phyloP scores from a whole-genome alignment of 1,140 invertebrate genomes.

The Piezodorus guildinii region DNA sequence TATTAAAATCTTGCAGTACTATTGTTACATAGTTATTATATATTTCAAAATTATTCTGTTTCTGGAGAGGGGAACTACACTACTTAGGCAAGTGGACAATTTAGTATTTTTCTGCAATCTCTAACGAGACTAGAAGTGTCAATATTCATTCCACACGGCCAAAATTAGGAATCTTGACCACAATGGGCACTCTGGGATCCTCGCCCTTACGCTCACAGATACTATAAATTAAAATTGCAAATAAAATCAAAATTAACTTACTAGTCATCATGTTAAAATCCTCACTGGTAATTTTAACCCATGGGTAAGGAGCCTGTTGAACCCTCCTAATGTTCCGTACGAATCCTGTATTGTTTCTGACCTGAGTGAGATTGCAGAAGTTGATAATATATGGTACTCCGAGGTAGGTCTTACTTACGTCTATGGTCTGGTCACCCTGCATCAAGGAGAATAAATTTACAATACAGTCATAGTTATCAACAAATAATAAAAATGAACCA shows the following conservation, averaged over 20 bases:
- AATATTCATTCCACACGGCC: too few species aligned
- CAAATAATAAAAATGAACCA: too few species aligned
- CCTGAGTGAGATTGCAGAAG: slow-evolving; percentile 65
- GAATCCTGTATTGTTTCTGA: slow-evolving; percentile 55
- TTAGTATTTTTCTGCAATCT: too few species aligned
- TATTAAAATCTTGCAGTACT: too few species aligned
- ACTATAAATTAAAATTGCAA: slow-evolving; percentile 27
- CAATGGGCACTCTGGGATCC: too few species aligned
- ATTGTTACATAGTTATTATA: too few species aligned
- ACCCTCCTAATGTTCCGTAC: slow-evolving; percentile 56
- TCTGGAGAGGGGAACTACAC: too few species aligned
- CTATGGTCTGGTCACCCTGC: slow-evolving; percentile 59
- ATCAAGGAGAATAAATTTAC: slow-evolving; percentile 12
- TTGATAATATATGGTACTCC: slow-evolving; percentile 67
- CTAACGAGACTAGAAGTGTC: too few species aligned
- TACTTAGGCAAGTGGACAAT: too few species aligned
- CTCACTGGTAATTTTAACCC: slow-evolving; percentile 53
- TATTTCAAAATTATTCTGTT: too few species aligned
- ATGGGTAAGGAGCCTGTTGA: slow-evolving; percentile 66
- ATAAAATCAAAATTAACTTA: slow-evolving; percentile 16
- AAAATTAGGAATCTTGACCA: too few species aligned
- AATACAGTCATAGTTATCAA: background rate
- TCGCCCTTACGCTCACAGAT: too few species aligned
- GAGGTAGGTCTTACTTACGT: slow-evolving; percentile 55
- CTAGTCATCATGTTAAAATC: slow-evolving; percentile 37